Conservation (phyloP, 2,797 vertebrate species). For the Enteromius argenteus region DNA sequence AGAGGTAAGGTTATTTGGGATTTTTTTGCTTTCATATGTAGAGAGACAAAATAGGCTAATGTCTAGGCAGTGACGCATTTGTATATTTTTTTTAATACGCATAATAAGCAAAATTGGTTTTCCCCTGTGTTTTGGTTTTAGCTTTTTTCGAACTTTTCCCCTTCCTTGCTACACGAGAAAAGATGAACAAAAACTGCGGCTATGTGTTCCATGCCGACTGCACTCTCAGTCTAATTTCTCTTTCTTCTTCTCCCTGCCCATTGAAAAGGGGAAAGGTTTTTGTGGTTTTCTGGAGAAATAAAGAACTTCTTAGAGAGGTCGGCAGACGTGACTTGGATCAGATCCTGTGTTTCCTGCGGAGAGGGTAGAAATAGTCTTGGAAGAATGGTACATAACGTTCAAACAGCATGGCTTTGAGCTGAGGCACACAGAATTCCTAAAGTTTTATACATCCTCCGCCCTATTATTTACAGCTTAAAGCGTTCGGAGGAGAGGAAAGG, state of each 20-base stretch:
- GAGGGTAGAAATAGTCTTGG: constrained; percentile 85
- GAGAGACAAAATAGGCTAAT: neutral
- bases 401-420: constrained; percentile 74
- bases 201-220: constrained; percentile 47
- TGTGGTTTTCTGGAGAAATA: constrained; percentile 86
- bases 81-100: neutral
- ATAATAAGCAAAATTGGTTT: neutral
- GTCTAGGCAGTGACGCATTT: neutral
- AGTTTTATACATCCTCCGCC: constrained; percentile 67
- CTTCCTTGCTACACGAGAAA: constrained; percentile 28
- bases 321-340: constrained; percentile 95
- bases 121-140: constrained; percentile 48
- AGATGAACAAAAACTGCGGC: constrained; percentile 35
- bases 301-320: constrained; percentile 88
- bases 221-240: constrained; percentile 50
- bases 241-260: constrained; percentile 43
- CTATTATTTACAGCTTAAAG: constrained; percentile 61
- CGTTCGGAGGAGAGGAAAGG: constrained; percentile 59
- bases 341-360: constrained; percentile 90
- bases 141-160: constrained; percentile 69
- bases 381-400: constrained; percentile 80
- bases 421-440: constrained; percentile 69
- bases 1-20: neutral
- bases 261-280: constrained; percentile 69
- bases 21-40: neutral